These are phyloP conservation scores for Timema cristinae DNA, from an alignment of 2,888 invertebrate species.

Conservation along the genomic window DNA sequence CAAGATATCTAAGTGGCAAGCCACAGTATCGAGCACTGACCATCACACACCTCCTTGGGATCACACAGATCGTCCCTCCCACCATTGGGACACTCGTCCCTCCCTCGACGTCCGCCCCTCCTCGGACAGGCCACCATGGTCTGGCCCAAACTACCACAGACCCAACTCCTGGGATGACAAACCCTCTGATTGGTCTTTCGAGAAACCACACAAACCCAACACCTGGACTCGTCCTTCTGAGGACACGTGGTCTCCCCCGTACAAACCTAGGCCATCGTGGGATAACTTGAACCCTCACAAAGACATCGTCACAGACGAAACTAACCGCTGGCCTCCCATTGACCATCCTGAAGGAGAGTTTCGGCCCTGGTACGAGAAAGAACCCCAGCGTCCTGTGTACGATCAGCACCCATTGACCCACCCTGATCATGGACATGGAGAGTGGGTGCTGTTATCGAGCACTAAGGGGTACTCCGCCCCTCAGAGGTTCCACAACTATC, in stretches of 20 bases:
- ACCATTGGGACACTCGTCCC: conserved; percentile 13
- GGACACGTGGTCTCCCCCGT: conserved; percentile 41
- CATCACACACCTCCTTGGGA: conserved; percentile 15
- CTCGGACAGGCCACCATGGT: not conserved
- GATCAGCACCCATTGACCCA: conserved; percentile 52
- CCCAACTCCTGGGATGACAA: conserved; percentile 13
- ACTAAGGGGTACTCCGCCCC: conserved; percentile 68
- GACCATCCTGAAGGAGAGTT: conserved; percentile 3
- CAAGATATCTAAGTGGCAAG: conserved; percentile 76
- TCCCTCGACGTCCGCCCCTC: conserved; percentile 3
- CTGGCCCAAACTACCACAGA: conserved; percentile 14
- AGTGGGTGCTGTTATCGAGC: conserved; percentile 73
- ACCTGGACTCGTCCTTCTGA: conserved; percentile 26
- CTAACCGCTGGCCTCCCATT: not conserved
- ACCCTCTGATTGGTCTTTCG: conserved; percentile 15
- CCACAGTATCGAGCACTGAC: conserved; percentile 52
- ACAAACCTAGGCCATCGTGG: not conserved
- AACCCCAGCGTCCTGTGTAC: not conserved
- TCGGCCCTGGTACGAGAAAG: conserved; percentile 11
- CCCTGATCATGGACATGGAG: conserved; percentile 65
- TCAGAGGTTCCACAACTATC: conserved; percentile 41
- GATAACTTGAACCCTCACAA: no score
- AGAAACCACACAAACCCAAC: conserved; percentile 25
- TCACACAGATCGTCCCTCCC: not conserved
- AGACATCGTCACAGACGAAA: no score